phyloP scores from a whole-genome alignment of 2,797 vertebrate species.

The Rousettus madagascariensis region DNA sequence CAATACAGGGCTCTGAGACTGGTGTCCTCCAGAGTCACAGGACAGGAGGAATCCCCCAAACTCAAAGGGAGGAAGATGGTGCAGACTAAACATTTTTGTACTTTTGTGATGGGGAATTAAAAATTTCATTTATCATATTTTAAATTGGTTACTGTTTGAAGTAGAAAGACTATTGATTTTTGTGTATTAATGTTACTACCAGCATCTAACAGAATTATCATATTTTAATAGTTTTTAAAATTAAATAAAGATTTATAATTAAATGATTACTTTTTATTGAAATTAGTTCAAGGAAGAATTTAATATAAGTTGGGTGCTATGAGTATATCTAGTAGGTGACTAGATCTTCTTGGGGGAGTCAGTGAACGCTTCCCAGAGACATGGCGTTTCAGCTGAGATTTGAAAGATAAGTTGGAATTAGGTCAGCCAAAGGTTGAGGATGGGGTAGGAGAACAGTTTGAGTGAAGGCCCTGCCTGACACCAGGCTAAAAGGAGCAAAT shows the following conservation, averaged over 20 bases:
- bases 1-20: not conserved
- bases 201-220: not conserved
- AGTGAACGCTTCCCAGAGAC: not conserved
- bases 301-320: not conserved
- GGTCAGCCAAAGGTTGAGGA: not conserved
- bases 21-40: not conserved
- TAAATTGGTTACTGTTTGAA: not conserved
- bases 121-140: not conserved
- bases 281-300: slow-evolving; percentile 1
- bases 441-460: not conserved
- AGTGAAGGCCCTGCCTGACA: not conserved
- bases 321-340: not conserved
- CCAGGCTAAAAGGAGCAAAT: not conserved
- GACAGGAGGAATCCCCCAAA: not conserved
- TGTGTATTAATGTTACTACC: not conserved
- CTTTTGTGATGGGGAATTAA: not conserved
- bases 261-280: not conserved
- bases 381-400: not conserved
- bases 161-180: not conserved
- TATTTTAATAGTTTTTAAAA: not conserved
- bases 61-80: not conserved
- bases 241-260: not conserved
- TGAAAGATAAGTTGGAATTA: not conserved
- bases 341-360: not conserved
- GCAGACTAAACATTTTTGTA: not conserved